Conservation (phyloP, 2,888 invertebrate genomes). For the Rhodophaea formosa region DNA sequence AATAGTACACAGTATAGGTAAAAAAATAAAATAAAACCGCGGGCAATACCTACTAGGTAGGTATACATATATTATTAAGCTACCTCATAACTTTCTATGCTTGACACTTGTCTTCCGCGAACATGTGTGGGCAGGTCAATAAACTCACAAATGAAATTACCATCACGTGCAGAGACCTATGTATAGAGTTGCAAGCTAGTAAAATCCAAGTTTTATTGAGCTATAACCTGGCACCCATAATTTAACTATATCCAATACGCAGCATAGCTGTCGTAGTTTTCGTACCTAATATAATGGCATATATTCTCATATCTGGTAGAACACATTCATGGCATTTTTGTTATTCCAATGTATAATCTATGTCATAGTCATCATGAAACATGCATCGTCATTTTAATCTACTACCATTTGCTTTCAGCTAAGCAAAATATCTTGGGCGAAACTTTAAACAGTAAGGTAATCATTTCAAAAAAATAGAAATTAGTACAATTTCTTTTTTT, state of each 20-base stretch:
- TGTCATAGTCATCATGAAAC: too few species aligned
- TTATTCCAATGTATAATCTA: too few species aligned
- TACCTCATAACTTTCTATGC: conserved; percentile 24
- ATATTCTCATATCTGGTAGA: background rate
- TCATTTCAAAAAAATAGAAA: too few species aligned
- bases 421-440: too few species aligned
- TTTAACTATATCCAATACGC: background rate
- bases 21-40: too few species aligned
- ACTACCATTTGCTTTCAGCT: too few species aligned
- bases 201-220: background rate
- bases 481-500: too few species aligned
- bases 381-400: too few species aligned
- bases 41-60: too few species aligned
- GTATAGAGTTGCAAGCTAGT: conserved; percentile 1
- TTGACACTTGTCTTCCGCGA: conserved; percentile 30
- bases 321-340: too few species aligned
- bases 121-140: conserved; percentile 32
- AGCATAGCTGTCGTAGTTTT: background rate
- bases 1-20: too few species aligned
- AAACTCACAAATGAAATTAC: conserved; percentile 30
- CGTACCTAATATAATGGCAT: background rate
- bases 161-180: conserved; percentile 32
- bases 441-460: too few species aligned
- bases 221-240: conserved; percentile 1
- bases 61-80: background rate